Conservation (phyloP, 2,113 vertebrate species). For the Perca fluviatilis region DNA sequence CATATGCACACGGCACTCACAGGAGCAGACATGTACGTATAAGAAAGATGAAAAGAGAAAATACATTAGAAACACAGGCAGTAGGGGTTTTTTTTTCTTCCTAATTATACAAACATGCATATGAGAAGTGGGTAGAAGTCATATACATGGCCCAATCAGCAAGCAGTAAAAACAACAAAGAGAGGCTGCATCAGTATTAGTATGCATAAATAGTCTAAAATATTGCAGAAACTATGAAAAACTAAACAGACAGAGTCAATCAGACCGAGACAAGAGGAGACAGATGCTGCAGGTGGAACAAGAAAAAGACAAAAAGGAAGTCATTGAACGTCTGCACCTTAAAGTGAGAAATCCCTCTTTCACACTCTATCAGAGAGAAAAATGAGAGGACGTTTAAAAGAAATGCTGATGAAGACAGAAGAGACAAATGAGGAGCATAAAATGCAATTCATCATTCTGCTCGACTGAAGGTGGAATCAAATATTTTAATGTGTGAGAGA, state of each 20-base stretch:
- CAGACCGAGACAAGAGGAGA: conserved; percentile 34
- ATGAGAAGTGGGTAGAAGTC: not conserved
- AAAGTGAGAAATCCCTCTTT: conserved; percentile 65
- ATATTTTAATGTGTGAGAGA: conserved; percentile 51
- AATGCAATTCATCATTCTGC: conserved; percentile 71
- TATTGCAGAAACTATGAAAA: conserved; percentile 21
- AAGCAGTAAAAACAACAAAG: conserved; percentile 13
- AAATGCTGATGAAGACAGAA: conserved; percentile 73
- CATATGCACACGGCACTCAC: conserved; percentile 36
- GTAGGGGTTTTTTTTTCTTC: conserved; percentile 3
- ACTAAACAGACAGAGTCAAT: conserved; percentile 11
- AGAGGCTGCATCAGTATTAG: conserved; percentile 7
- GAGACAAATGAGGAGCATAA: conserved; percentile 67
- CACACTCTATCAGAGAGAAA: conserved; percentile 73
- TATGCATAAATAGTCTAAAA: conserved; percentile 17
- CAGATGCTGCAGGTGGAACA: conserved; percentile 35
- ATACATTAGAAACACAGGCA: conserved; percentile 36
- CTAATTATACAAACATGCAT: conserved; percentile 50
- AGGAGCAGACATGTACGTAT: conserved; percentile 37
- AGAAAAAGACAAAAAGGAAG: conserved; percentile 2
- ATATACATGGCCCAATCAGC: not conserved
- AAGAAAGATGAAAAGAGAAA: conserved; percentile 50
- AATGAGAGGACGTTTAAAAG: conserved; percentile 64
- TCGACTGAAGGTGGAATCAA: conserved; percentile 61
- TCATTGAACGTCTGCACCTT: conserved; percentile 46